Evolutionary conservation across 2,888 invertebrate species (phyloP).

Genomic region (Ochropacha duplaris): DNA sequence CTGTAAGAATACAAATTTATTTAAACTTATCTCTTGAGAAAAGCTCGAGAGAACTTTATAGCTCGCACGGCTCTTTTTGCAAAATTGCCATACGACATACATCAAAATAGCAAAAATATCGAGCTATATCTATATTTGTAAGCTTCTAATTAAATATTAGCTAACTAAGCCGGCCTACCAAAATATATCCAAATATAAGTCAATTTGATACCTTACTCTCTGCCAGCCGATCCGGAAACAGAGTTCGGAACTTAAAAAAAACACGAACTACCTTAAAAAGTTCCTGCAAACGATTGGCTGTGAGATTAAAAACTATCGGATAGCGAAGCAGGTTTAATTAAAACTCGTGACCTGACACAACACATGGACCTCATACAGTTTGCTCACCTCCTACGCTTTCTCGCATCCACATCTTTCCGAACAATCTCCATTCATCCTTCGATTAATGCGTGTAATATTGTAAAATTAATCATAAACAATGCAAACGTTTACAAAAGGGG

Average conservation of each 20-base stretch:
- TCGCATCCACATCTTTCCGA: not conserved
- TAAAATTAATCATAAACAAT: not conserved
- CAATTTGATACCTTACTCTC: not conserved
- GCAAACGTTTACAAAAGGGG: not conserved
- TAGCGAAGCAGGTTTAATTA: constrained; percentile 52
- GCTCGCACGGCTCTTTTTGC: too few relatives aligned
- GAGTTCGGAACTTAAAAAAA: not conserved
- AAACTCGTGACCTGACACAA: constrained; percentile 35
- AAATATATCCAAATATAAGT: too few relatives aligned
- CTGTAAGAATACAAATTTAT: too few relatives aligned
- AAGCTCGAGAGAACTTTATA: too few relatives aligned
- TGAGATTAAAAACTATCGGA: constrained; percentile 56
- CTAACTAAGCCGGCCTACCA: too few relatives aligned
- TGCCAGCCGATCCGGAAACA: not conserved
- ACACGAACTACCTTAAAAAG: constrained; percentile 14
- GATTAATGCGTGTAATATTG: not conserved
- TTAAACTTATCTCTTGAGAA: too few relatives aligned
- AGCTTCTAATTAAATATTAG: too few relatives aligned
- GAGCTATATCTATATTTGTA: too few relatives aligned
- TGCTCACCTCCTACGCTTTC: not conserved
- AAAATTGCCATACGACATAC: too few relatives aligned
- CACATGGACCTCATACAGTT: not conserved
- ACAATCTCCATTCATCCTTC: not conserved
- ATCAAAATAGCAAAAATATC: too few relatives aligned
- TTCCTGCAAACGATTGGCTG: constrained; percentile 21